Evolutionary conservation across 1,140 invertebrate genomes (phyloP).

Genomic region (Araneus ventricosus): DNA sequence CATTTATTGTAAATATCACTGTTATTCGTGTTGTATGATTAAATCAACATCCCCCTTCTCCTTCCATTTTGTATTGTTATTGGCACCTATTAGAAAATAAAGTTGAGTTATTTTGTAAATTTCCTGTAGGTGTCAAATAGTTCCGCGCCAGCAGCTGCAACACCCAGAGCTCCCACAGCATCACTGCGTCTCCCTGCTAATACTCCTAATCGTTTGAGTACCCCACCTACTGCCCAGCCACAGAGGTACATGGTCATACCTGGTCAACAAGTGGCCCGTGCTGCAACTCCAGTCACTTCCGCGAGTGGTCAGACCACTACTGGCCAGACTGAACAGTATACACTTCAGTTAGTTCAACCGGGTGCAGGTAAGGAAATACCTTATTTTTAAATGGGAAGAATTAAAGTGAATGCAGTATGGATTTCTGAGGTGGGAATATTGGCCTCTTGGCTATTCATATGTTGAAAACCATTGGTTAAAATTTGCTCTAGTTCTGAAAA

Average conservation of each 20-base stretch:
- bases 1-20: too few relatives aligned
- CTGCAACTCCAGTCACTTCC: conserved; percentile 32
- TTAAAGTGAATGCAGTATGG: too few relatives aligned
- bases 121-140: not conserved
- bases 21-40: too few relatives aligned
- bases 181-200: not conserved
- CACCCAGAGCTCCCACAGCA: conserved; percentile 22
- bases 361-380: conserved; percentile 4
- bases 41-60: too few relatives aligned
- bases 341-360: conserved; percentile 59
- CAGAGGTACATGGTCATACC: conserved; percentile 68
- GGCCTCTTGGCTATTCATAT: too few relatives aligned
- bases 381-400: too few relatives aligned
- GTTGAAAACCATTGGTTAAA: too few relatives aligned
- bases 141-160: not conserved
- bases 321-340: conserved; percentile 53
- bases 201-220: conserved; percentile 19
- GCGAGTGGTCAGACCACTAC: not conserved
- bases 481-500: too few relatives aligned
- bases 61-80: too few relatives aligned
- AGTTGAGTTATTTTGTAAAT: not conserved
- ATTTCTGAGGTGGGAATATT: too few relatives aligned
- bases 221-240: conserved; percentile 2
- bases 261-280: conserved; percentile 41
- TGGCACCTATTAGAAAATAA: too few relatives aligned